phyloP scores from a whole-genome alignment of 2,888 invertebrate genomes.

The Xestobium rufovillosum region DNA sequence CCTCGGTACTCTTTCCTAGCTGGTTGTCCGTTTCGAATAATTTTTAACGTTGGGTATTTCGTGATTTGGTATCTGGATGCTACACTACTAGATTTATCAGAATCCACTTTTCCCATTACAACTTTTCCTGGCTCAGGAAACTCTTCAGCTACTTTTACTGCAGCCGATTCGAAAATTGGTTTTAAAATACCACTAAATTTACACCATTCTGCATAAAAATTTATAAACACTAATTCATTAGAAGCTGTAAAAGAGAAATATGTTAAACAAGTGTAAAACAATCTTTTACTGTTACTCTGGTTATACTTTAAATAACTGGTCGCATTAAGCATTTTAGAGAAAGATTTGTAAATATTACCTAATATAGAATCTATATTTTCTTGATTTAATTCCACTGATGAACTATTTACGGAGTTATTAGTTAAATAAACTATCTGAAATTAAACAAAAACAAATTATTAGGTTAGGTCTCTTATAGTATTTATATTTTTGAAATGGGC shows the following conservation, averaged over 20 bases:
- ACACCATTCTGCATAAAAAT: constrained; percentile 99
- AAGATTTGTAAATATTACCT: too few relatives aligned
- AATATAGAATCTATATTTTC: constrained; percentile 77
- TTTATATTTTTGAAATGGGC: too few relatives aligned
- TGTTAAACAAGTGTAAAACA: constrained; percentile 8
- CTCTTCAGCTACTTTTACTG: constrained; percentile 71
- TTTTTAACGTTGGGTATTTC: constrained; percentile 97
- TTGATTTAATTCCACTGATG: constrained; percentile 72
- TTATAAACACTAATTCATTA: constrained; percentile 95
- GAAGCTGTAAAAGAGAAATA: constrained; percentile 60
- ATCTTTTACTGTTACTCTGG: too few relatives aligned
- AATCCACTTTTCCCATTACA: constrained; percentile 94
- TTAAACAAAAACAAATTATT: too few relatives aligned
- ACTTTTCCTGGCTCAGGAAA: constrained; percentile 79
- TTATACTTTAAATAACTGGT: too few relatives aligned
- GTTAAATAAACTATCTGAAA: constrained; percentile 49
- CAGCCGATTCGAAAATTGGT: constrained; percentile 94
- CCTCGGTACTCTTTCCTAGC: constrained; percentile 86
- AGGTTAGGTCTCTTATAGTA: too few relatives aligned
- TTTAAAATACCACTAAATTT: constrained; percentile 94
- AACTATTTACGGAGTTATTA: constrained; percentile 72
- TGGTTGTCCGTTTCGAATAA: constrained; percentile 86
- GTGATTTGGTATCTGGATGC: constrained; percentile 90
- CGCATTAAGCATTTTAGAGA: too few relatives aligned
- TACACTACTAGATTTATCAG: constrained; percentile 83